These are phyloP conservation scores for Drosophila busckii DNA, from an alignment of 1,140 invertebrate species.

Conservation along the genomic window DNA sequence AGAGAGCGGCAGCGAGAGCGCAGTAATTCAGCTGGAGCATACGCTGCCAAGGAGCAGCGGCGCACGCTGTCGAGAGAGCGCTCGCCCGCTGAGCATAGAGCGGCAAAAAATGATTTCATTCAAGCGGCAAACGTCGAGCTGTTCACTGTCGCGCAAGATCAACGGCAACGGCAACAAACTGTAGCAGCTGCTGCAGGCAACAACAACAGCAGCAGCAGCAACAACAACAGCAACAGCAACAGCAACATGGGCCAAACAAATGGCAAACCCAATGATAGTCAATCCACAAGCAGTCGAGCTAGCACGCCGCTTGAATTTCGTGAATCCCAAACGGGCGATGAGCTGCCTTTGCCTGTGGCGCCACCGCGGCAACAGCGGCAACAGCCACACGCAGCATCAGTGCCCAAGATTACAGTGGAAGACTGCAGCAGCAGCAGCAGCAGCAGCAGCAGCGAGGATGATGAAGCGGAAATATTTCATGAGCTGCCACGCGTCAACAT, in stretches of 20 bases:
- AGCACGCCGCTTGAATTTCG: slow-evolving; percentile 66
- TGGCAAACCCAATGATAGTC: slow-evolving; percentile 53
- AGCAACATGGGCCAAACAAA: slow-evolving; percentile 66
- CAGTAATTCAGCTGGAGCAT: slow-evolving; percentile 65
- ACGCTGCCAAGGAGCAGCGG: slow-evolving; percentile 9
- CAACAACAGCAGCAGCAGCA: slow-evolving; percentile 26
- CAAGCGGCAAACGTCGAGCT: slow-evolving; percentile 69
- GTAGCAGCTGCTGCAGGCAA: too few relatives aligned
- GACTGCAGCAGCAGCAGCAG: slow-evolving; percentile 49
- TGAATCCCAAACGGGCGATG: slow-evolving; percentile 49
- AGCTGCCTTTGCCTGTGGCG: slow-evolving; percentile 18
- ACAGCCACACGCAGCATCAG: slow-evolving; percentile 28
- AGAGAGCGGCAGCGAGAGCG: slow-evolving; percentile 12
- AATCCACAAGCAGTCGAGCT: slow-evolving; percentile 41
- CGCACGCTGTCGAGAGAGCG: slow-evolving; percentile 6
- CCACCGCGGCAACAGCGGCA: slow-evolving; percentile 35
- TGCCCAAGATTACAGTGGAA: slow-evolving; percentile 68
- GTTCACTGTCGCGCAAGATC: slow-evolving; percentile 46
- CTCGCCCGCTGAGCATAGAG: slow-evolving; percentile 15
- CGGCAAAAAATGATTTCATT: slow-evolving; percentile 42
- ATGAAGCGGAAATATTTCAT: too few relatives aligned
- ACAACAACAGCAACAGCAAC: slow-evolving; percentile 27
- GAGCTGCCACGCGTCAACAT: slow-evolving; percentile 37
- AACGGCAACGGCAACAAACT: slow-evolving; percentile 47
- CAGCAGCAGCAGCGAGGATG: slow-evolving; percentile 22